These are phyloP conservation scores for Aramus guarauna DNA, from an alignment of 2,113 vertebrate genomes.

Conservation along the genomic window DNA sequence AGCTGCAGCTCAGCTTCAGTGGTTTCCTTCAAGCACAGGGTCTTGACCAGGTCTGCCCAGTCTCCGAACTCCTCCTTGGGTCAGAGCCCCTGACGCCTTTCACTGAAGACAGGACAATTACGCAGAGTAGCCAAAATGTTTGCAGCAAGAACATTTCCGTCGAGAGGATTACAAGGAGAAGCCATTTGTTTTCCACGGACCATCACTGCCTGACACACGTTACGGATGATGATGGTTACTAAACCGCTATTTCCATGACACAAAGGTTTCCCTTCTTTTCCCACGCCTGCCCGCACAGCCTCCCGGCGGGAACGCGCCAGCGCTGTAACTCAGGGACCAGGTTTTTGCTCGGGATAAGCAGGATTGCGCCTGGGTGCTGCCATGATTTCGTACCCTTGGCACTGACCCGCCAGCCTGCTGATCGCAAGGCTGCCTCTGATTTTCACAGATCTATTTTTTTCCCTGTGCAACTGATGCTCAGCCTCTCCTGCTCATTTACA, in stretches of 20 bases:
- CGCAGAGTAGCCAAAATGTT: background rate
- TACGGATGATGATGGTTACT: background rate
- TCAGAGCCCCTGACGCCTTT: background rate
- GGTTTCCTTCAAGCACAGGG: background rate
- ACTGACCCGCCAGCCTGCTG: accelerated
- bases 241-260: background rate
- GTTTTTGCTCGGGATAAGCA: background rate
- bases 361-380: background rate
- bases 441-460: background rate
- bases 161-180: background rate
- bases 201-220: background rate
- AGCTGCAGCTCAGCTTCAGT: background rate
- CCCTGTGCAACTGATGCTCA: background rate
- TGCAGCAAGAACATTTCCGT: background rate
- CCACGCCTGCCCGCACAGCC: background rate
- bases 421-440: background rate
- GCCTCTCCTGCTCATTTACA: background rate
- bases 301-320: accelerated
- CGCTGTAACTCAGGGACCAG: background rate
- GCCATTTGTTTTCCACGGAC: background rate
- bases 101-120: background rate
- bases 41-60: background rate
- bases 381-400: background rate
- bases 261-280: background rate
- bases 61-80: background rate